Percentiles rank a stretch among this genome's conserved stretches.
Conservation (phyloP, 2,888 invertebrate species). For the Pristionchus japonicus region DNA sequence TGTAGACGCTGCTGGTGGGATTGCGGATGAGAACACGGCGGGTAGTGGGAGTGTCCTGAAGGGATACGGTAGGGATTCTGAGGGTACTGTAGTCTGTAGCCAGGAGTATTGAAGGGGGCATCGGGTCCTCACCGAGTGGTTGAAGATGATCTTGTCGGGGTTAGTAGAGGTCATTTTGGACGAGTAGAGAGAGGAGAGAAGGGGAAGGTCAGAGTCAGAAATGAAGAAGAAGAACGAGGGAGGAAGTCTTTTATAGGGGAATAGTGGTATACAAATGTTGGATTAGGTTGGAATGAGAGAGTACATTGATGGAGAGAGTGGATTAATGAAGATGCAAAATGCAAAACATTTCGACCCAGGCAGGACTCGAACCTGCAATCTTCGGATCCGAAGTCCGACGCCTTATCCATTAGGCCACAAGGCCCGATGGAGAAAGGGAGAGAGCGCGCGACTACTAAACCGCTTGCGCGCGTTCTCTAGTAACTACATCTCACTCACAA, state of each 20-base stretch:
- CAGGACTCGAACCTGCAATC: constrained; percentile 63
- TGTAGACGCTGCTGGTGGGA: not conserved
- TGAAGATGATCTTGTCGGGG: constrained; percentile 42
- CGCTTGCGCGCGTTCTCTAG: not conserved
- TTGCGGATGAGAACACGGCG: constrained; percentile 10
- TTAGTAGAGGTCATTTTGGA: constrained; percentile 3
- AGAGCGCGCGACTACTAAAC: constrained; percentile 17
- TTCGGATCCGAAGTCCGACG: constrained; percentile 73
- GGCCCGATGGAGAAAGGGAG: constrained; percentile 49
- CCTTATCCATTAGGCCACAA: constrained; percentile 74
- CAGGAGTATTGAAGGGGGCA: not conserved
- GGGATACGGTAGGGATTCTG: not conserved
- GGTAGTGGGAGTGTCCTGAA: constrained; percentile 8
- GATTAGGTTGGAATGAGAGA: not conserved
- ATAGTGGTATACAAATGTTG: not conserved
- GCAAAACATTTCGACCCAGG: constrained; percentile 51
- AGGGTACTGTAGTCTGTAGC: not conserved
- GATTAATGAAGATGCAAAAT: not conserved
- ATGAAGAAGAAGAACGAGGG: not conserved
- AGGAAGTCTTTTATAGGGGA: not conserved
- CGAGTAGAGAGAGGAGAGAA: not conserved
- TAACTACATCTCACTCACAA: not conserved
- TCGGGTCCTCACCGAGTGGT: constrained; percentile 16
- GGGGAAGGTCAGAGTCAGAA: not conserved
- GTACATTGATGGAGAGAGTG: not conserved